Evolutionary conservation across 2,888 invertebrate species (phyloP), one percentile per base, ranked within the genome.

Genomic region (Diabrotica balteata): DNA sequence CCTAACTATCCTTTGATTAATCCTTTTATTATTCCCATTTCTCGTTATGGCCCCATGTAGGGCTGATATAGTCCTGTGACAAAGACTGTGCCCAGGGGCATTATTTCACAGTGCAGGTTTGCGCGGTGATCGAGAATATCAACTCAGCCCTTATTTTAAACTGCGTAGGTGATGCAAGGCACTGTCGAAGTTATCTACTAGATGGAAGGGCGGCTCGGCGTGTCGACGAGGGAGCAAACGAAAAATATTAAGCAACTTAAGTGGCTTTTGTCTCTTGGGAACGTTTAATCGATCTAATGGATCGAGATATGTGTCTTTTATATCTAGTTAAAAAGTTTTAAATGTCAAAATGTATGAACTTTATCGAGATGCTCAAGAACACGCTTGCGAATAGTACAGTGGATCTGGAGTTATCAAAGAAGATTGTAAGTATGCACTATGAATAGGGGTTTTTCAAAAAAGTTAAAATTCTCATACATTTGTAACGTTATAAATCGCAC

Each of bases 41-140:
- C 75, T 75, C 75, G 78, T 76, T 78, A 75, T 74, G 73, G 77
- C 74, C 73, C 78, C 76, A 74, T 73, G 70, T 70, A 71, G 72
- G 73, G 74, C 66, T 69, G 75, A 75, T 74, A 72, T 71, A 72
- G 72, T 72, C 70, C 75, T 73, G 73, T 74, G 74, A 75, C 74
- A 72, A 72, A 70, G 74, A 71, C 72, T 70, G 72, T 75, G 81
- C 83, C 81, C 82, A 67, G 69, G 80, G 82, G 83, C 79, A 81
- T 83, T 83, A 82, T 83, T 83, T 83, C 81, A 80, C 81, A 80
- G 78, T 70, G 74, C 72, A 74, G 76, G 73, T 76, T 73, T 75
- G 79, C 79, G 75, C 75, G 78, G 78, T 80, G 80, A 79, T 80
- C 65, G 65, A 68, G 65, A 61, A 59, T 59, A 63, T 45, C 60